A percentile compares a stretch with the other conserved stretches of the same genome.
These are phyloP conservation scores for Esox niger DNA, from an alignment of 2,113 vertebrate genomes.

Conservation along the genomic window DNA sequence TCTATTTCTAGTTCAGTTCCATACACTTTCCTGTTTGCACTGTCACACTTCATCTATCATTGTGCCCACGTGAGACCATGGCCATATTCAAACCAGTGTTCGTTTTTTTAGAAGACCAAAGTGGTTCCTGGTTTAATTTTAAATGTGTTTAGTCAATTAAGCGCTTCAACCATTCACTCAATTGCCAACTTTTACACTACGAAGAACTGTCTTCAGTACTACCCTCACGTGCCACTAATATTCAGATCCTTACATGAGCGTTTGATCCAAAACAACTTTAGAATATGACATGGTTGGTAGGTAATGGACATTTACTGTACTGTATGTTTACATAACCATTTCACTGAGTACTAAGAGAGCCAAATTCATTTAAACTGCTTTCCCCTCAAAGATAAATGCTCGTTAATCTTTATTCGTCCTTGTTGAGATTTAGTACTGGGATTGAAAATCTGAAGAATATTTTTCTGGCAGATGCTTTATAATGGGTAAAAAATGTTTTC, in stretches of 20 bases:
- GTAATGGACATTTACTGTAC: slow-evolving; percentile 12
- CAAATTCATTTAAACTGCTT: neutral
- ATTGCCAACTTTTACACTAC: neutral
- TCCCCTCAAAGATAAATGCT: neutral
- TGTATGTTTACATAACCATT: neutral
- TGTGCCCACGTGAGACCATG: too few species aligned
- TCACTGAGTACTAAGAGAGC: slow-evolving; percentile 1
- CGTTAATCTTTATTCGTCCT: neutral
- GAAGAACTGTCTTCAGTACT: neutral
- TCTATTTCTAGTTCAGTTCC: neutral
- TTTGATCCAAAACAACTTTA: slow-evolving; percentile 11
- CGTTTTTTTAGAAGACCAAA: too few species aligned
- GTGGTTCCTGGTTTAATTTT: too few species aligned
- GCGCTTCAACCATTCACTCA: neutral
- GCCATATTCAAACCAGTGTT: too few species aligned
- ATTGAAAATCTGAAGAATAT: too few species aligned
- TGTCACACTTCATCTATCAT: neutral
- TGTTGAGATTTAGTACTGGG: neutral
- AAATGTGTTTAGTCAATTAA: too few species aligned
- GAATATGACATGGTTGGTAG: slow-evolving; percentile 5
- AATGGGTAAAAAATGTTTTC: too few species aligned
- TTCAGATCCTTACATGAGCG: slow-evolving; percentile 20
- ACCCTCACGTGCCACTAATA: neutral
- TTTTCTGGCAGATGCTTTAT: too few species aligned
- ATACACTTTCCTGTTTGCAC: neutral